A percentile compares a stretch with the other conserved stretches of the same genome.
phyloP scores from a whole-genome alignment of 2,113 vertebrate genomes.

The Dipodomys merriami region DNA sequence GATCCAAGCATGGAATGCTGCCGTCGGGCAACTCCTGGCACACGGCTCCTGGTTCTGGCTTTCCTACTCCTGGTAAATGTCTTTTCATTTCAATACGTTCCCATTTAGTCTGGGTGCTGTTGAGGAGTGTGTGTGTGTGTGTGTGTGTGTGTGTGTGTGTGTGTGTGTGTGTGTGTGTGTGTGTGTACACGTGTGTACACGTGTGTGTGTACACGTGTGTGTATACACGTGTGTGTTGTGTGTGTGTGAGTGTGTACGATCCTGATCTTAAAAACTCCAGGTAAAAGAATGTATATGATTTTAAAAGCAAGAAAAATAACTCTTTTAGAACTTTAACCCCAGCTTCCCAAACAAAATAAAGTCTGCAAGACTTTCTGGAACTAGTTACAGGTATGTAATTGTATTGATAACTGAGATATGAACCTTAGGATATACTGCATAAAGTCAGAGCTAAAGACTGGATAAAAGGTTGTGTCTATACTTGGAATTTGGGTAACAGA shows the following conservation, averaged over 20 bases:
- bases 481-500: conserved; percentile 69
- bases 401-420: background rate
- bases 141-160: background rate
- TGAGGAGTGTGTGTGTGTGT: background rate
- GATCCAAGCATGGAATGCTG: conserved; percentile 84
- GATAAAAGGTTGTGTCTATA: conserved; percentile 61
- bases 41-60: conserved; percentile 83
- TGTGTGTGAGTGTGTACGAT: too few relatives aligned
- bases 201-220: background rate
- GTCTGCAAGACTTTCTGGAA: background rate
- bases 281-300: conserved; percentile 39
- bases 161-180: background rate
- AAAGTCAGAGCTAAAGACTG: conserved; percentile 56
- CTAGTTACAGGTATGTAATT: conserved; percentile 65
- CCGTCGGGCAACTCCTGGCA: conserved; percentile 83
- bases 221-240: background rate
- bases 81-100: conserved; percentile 63
- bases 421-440: conserved; percentile 55
- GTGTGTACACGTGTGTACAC: too few relatives aligned
- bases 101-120: conserved; percentile 61
- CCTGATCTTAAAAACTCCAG: conserved; percentile 7
- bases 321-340: conserved; percentile 18
- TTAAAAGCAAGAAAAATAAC: background rate
- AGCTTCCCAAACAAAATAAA: background rate
- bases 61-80: conserved; percentile 87